Evolutionary conservation across 2,888 invertebrate species (phyloP).

Genomic region (Pinctada fucata): DNA sequence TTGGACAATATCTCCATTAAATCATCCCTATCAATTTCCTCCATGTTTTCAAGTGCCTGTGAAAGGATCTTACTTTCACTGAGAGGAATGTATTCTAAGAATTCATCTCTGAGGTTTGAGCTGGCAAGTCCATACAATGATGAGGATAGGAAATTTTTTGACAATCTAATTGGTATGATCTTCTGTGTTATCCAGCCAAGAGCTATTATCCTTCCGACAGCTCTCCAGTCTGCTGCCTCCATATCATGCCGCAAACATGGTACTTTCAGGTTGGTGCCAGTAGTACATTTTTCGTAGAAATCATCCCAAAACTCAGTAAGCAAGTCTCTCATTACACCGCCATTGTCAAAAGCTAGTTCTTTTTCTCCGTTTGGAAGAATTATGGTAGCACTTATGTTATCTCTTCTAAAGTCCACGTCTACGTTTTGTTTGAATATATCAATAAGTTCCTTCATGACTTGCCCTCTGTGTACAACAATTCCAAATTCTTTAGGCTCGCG

Average conservation of each 20-base stretch:
- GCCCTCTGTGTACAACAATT: constrained; percentile 27
- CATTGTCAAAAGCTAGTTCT: constrained; percentile 22
- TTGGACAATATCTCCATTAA: constrained; percentile 19
- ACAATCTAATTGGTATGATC: constrained; percentile 13
- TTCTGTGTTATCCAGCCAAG: constrained; percentile 20
- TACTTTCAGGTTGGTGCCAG: constrained; percentile 8
- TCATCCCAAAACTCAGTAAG: constrained; percentile 29
- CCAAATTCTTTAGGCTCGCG: constrained; percentile 23
- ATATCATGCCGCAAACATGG: constrained; percentile 21
- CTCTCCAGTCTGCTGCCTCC: constrained; percentile 14
- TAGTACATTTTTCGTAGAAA: constrained; percentile 27
- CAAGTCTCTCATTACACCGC: constrained; percentile 22
- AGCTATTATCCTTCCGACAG: constrained; percentile 17
- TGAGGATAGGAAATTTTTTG: constrained; percentile 11
- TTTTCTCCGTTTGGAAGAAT: constrained; percentile 28
- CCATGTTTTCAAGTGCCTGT: constrained; percentile 19
- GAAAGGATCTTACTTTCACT: constrained; percentile 19
- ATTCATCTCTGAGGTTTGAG: constrained; percentile 19
- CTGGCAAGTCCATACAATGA: constrained; percentile 11
- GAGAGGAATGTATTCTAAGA: constrained; percentile 18
- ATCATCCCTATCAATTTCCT: constrained; percentile 22
- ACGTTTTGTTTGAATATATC: constrained; percentile 17
- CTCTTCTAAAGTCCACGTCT: constrained; percentile 16
- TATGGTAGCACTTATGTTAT: constrained; percentile 12
- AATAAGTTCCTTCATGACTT: constrained; percentile 20